Base-by-base conservation (phyloP, 30 jellyfish, hydroid and myxozoan genomes). In the Cassiopea andromeda region DNA sequence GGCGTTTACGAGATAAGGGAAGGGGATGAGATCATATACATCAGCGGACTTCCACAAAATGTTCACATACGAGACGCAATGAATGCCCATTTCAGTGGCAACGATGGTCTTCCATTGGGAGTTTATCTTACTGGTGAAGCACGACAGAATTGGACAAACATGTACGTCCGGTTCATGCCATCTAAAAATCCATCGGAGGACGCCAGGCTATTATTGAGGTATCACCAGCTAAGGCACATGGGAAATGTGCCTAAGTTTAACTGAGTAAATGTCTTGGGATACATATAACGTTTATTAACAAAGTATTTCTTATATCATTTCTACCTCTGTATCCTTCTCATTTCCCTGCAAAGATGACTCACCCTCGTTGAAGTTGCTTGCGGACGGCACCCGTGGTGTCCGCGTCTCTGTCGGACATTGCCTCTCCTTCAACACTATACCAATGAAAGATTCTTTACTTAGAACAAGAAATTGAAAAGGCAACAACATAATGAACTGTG, bases 31-130 rank as follows among this genome's bases (percentile, higher is more conserved):
- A 88, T 85, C 81, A 87, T 96, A 48, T 96, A 96, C 97, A 96
- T 96, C 7, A 96, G 99, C 73, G 99, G 99, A n/a, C 80, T 96
- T 45, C 99, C 99, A 6, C 94, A 77, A 48, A 95, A 89, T 48
- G 96, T 96, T 1, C 99, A 91, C 85, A 86, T 96, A 18, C 69
- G 99, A 46, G 99, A 96, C 75, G 99, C 98, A 16, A 82, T 96
- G 80, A 96, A 96, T 61, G 99, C 99, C 8, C 99, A 96, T 69
- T 96, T 96, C 71, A 96, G 99, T 75, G 99, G 99, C 60, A 93
- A 92, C 68, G 99, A 96, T 69, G 92, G 96, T 46, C 96, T 96
- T 59, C 95, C 96, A 13, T 79, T 96, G 46, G 99, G 99, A 0
- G 57, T 78, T 1, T 96, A 91, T 74, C 91, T 96, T 4, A 82